A percentile compares a stretch with the other conserved stretches of the same genome.
These are phyloP conservation scores for Furcifer pardalis DNA, from an alignment of 2,797 vertebrate genomes.

Conservation along the genomic window DNA sequence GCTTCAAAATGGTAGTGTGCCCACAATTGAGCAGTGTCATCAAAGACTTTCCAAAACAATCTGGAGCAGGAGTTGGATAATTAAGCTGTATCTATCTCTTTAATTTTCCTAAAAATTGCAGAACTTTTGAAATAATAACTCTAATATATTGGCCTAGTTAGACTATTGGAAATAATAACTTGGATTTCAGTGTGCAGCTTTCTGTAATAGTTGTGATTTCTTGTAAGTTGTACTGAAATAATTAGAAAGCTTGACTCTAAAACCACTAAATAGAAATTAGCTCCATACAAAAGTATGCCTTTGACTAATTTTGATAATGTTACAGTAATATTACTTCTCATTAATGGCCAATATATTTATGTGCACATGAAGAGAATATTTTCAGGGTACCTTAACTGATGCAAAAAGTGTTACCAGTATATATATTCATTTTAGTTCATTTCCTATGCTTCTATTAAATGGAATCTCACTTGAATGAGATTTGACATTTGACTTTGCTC, in stretches of 20 bases:
- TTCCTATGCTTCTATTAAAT: background rate
- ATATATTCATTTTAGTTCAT: background rate
- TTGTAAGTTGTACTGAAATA: conserved; percentile 58
- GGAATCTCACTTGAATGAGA: background rate
- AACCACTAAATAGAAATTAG: conserved; percentile 8
- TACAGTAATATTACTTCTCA: background rate
- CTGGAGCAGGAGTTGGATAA: background rate
- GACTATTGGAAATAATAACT: conserved; percentile 37
- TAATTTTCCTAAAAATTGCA: conserved; percentile 29
- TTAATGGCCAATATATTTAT: background rate
- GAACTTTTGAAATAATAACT: too few relatives aligned
- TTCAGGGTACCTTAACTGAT: background rate
- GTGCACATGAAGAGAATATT: background rate
- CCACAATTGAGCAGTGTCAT: background rate
- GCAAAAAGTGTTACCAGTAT: background rate
- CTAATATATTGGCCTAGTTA: conserved; percentile 59
- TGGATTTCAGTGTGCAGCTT: conserved; percentile 63
- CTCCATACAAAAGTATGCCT: too few relatives aligned
- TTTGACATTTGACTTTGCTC: background rate
- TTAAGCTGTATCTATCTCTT: background rate
- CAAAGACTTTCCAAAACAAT: background rate
- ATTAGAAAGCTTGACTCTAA: conserved; percentile 60
- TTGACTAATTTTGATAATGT: too few relatives aligned
- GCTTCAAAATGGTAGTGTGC: background rate
- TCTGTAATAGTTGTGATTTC: conserved; percentile 63